phyloP scores from a whole-genome alignment of 2,888 invertebrate genomes.

The Linnaemya vulpina region DNA sequence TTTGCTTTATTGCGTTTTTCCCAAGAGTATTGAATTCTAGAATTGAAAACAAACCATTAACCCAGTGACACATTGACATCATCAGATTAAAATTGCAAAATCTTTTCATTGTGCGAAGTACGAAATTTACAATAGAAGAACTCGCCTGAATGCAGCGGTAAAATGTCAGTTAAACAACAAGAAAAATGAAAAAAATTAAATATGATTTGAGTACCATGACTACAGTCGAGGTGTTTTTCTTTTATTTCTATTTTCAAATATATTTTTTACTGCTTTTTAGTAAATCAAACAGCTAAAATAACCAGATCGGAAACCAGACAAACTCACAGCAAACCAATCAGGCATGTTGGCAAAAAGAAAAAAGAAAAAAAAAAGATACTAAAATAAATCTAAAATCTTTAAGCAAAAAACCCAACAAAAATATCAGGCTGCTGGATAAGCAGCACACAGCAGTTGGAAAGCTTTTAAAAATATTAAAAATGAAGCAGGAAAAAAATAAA shows the following conservation, averaged over 20 bases:
- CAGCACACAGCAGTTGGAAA: slow-evolving; percentile 54
- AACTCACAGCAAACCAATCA: slow-evolving; percentile 64
- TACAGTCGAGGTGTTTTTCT: slow-evolving; percentile 27
- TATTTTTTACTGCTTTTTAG: background rate
- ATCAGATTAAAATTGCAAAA: slow-evolving; percentile 71
- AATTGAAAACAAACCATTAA: slow-evolving; percentile 69
- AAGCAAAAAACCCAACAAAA: slow-evolving; percentile 32
- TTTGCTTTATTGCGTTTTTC: background rate
- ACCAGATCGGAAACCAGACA: slow-evolving; percentile 69
- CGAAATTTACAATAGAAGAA: slow-evolving; percentile 24
- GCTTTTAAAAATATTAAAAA: slow-evolving; percentile 70
- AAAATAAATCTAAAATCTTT: no score
- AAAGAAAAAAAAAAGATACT: slow-evolving; percentile 39
- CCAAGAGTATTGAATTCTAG: slow-evolving; percentile 57
- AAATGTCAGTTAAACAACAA: slow-evolving; percentile 6
- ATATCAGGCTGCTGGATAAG: slow-evolving; percentile 25
- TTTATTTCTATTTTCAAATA: background rate
- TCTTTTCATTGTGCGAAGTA: slow-evolving; percentile 31
- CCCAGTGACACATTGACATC: slow-evolving; percentile 74
- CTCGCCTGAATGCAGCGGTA: slow-evolving; percentile 17
- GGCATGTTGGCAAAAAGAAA: slow-evolving; percentile 45
- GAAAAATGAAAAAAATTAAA: no score
- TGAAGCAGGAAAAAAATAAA: background rate
- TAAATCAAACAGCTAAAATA: slow-evolving; percentile 54
- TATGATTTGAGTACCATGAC: slow-evolving; percentile 62